Evolutionary conservation across 2,797 vertebrate species (phyloP), one percentile per base, ranked within the genome.

Genomic region (Thalassophryne amazonica): DNA sequence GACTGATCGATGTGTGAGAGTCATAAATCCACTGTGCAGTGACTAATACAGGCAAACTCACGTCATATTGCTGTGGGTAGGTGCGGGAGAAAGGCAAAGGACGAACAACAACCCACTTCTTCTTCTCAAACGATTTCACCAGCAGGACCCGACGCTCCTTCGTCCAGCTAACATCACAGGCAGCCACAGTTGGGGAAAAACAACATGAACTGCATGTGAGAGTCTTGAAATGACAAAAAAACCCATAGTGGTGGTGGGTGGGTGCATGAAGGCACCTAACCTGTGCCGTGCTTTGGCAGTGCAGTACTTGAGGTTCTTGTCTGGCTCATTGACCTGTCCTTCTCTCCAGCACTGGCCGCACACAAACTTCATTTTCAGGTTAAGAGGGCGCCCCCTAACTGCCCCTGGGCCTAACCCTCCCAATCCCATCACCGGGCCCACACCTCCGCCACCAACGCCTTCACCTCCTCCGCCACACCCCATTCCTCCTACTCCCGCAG

Each of bases 321-420:
- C 97, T 0, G 95, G 95, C 77, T 99, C 96, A 19, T 97, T 95
- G 78, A 99, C 94, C 75, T 98, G 94, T 34, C 97, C 97, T 0
- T 98, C 96, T 48, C 93, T 91, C 95, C 96, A 97, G 84, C 97
- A 99, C 76, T 99, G 97, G 49, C 96, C 95, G 19, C 97, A 98
- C 41, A 99, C 97, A 59, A 99, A 98, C 88, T 98, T 99, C 94
- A 99, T 97, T 84, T 98, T 97, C 53, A 99, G 89, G 79, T 98
- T 96, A 47, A 98, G 92, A 43, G 90, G 90, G 1, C 89, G 86
- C 1, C 89, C 87, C 28, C 90, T 76, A 3, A 84, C 88, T 0
- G 74, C 76, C 2, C 81, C 86, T 0, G 77, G 86, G 15, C 81
- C 86, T 3, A 86, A 60, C 1, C 83, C 84, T 4, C 80, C 82